Conservation (phyloP, 2,888 invertebrate genomes). For the Lottia scabra region DNA sequence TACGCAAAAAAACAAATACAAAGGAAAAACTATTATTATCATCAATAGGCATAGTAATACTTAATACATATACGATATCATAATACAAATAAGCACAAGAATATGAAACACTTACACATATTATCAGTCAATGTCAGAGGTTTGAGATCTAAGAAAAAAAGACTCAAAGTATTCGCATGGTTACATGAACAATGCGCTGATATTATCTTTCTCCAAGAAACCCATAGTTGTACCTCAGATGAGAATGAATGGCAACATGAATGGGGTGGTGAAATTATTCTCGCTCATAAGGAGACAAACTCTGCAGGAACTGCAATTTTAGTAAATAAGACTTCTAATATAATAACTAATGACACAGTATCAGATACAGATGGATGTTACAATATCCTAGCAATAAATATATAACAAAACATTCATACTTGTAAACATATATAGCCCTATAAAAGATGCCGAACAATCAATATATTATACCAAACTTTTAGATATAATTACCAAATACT, state of each 20-base stretch:
- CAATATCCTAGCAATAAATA: neutral
- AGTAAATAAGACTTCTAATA: neutral
- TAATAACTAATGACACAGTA: neutral
- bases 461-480: neutral
- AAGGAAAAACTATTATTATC: too few species aligned
- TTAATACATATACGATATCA: too few species aligned
- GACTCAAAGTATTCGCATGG: neutral
- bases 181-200: neutral
- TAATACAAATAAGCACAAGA: too few species aligned
- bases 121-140: neutral
- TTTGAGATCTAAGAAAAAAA: neutral
- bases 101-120: too few species aligned
- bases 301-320: neutral
- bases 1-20: too few species aligned
- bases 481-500: neutral
- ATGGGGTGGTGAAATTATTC: neutral
- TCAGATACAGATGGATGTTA: neutral
- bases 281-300: neutral
- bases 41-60: too few species aligned
- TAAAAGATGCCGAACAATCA: neutral
- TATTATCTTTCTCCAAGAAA: neutral
- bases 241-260: neutral
- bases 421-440: neutral
- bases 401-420: neutral
- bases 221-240: neutral